These are phyloP conservation scores for Drosophila hamatofila DNA, from an alignment of 2,888 invertebrate species.

Conservation along the genomic window DNA sequence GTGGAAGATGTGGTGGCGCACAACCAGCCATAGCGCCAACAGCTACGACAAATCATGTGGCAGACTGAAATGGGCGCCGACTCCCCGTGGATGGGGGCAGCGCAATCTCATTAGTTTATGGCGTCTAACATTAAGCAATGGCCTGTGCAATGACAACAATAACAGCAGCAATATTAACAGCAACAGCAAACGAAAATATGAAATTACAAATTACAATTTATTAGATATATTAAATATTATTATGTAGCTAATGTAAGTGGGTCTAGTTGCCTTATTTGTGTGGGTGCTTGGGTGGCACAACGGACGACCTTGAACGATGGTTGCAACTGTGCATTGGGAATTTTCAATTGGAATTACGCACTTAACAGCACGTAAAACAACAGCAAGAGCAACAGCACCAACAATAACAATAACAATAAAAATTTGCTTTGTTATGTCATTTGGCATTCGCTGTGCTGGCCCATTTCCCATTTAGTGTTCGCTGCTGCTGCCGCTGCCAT, in stretches of 20 bases:
- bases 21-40: conserved; percentile 65
- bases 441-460: conserved; percentile 56
- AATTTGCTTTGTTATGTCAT: conserved; percentile 49
- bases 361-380: conserved; percentile 50
- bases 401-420: background rate
- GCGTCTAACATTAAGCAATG: conserved; percentile 66
- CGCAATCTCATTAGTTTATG: conserved; percentile 74
- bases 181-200: no score
- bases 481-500: conserved; percentile 39
- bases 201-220: conserved; percentile 53
- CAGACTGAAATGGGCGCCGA: conserved; percentile 19
- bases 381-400: no score
- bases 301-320: conserved; percentile 64
- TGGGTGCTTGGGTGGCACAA: conserved; percentile 31
- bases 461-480: conserved; percentile 66
- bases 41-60: background rate
- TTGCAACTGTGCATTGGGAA: conserved; percentile 28
- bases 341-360: conserved; percentile 58
- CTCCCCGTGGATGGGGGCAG: conserved; percentile 39
- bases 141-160: conserved; percentile 66
- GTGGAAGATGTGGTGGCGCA: conserved; percentile 87
- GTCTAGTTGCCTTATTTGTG: conserved; percentile 13
- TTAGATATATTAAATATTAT: conserved; percentile 71
- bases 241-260: conserved; percentile 51
- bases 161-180: conserved; percentile 26